A percentile compares a stretch with the other conserved stretches of the same genome.
Evolutionary conservation across 2,797 vertebrate species (phyloP).

Genomic region (Leptodactylus fallax): DNA sequence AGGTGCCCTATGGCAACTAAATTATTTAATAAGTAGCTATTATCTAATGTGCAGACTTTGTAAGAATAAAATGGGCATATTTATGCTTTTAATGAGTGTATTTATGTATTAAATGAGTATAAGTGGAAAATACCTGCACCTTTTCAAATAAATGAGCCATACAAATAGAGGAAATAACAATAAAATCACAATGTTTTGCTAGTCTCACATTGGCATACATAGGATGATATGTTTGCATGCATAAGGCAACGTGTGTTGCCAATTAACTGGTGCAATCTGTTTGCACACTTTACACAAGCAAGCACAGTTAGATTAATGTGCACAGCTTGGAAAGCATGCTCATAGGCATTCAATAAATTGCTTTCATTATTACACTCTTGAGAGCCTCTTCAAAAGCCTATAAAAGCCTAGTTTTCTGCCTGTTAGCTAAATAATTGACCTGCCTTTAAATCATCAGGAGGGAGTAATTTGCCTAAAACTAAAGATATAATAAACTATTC

Average conservation of each 20-base stretch:
- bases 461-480: constrained; percentile 66
- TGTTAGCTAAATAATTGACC: constrained; percentile 83
- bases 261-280: constrained; percentile 81
- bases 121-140: not conserved
- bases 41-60: not conserved
- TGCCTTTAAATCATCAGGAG: constrained; percentile 77
- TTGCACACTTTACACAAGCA: constrained; percentile 80
- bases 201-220: not conserved
- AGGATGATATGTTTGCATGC: not conserved
- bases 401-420: constrained; percentile 83
- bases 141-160: constrained; percentile 1
- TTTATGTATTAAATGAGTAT: not conserved
- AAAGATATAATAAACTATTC: constrained; percentile 42
- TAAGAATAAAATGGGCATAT: not conserved
- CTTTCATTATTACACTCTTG: constrained; percentile 81
- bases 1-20: not conserved
- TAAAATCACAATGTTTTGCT: not conserved
- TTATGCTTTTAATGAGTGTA: not conserved
- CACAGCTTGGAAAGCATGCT: constrained; percentile 81
- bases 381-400: constrained; percentile 80
- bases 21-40: not conserved
- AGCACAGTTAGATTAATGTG: constrained; percentile 80
- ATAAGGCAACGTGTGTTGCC: constrained; percentile 65
- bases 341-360: constrained; percentile 81
- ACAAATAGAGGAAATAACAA: constrained; percentile 18